Evolutionary conservation across 2,797 vertebrate genomes (phyloP), one percentile per base, ranked within the genome.

Genomic region (Hemibagrus guttatus): DNA sequence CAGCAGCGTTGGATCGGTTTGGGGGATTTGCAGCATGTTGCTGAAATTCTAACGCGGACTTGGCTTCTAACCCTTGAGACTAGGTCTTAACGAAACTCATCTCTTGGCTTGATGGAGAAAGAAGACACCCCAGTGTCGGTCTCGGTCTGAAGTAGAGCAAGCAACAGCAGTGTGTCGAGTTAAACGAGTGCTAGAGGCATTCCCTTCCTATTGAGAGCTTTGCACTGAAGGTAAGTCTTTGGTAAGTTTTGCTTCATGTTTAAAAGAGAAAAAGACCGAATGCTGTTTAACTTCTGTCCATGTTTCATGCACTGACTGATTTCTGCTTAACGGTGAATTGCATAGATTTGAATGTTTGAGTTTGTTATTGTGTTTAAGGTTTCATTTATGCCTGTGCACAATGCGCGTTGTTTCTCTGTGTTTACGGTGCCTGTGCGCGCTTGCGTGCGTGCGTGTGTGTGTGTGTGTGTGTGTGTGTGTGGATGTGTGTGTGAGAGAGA

Each of bases 261-360:
- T 56, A 17, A 56, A 78, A 78, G 8, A 31, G 52, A 79, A 61
- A 46, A 19, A 39, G 1, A 31, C 52, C 9, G 19, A 58, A 58
- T 35, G 17, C 6, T 46, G 35, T 11, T 46, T 8, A 63, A 81
- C 79, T 81, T 63, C 58, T 63, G 58, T 58, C 1, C 58, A 46
- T 63, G 13, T 81, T 81, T 61, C 56, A 26, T 31, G 59, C 31
- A 31, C 76, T 39, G 58, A 16, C 21, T 80, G 21, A 42, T 81
- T 46, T 66, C 61, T 85, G 64, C 28, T 54, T 84, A 58, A 80
- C 74, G 46, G 21, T n/a, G 28, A 42, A 21, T 17, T 52, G 59
- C n/a, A 66, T 4, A 28, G 59, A 64, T 19, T 81, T 26, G 63
- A 63, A 81, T 26, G 16, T 78, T 54, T 80, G 61, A 14, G 1